phyloP scores from a whole-genome alignment of 1,140 invertebrate genomes.

The Riptortus pedestris region DNA sequence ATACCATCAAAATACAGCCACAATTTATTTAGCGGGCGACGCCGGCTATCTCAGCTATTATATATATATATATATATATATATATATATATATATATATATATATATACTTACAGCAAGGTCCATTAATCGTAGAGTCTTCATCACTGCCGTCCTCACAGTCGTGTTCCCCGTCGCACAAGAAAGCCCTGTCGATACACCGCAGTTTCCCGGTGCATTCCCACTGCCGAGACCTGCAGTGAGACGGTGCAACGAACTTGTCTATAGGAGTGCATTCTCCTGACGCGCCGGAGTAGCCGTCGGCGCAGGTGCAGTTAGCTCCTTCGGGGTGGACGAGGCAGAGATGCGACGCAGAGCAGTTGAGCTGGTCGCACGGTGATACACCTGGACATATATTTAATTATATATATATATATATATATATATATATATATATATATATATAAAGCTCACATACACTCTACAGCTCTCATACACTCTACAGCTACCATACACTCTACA shows the following conservation, averaged over 20 bases:
- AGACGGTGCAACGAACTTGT: background rate
- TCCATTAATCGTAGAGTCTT: slow-evolving; percentile 33
- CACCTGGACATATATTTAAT: background rate
- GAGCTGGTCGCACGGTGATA: background rate
- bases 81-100: background rate
- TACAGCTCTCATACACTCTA: too few species aligned
- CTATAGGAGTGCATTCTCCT: background rate
- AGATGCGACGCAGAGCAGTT: slow-evolving; percentile 35
- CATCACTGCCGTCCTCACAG: slow-evolving; percentile 45
- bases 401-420: background rate
- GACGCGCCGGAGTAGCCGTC: slow-evolving; percentile 36
- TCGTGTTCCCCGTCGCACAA: slow-evolving; percentile 46
- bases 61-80: too few species aligned
- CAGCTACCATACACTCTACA: too few species aligned
- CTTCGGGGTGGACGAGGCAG: slow-evolving; percentile 43
- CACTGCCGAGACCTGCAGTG: background rate
- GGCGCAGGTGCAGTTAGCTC: slow-evolving; percentile 44
- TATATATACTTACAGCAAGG: slow-evolving; percentile 22
- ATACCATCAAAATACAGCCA: too few species aligned
- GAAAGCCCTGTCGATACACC: slow-evolving; percentile 38
- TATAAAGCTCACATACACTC: background rate
- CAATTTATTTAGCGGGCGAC: too few species aligned
- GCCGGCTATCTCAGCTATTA: too few species aligned
- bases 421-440: background rate
- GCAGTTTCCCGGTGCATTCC: slow-evolving; percentile 32